A percentile compares a stretch with the other conserved stretches of the same genome.
Conservation (phyloP, 1,140 invertebrate genomes). For the Drosophila pseudoobscura region DNA sequence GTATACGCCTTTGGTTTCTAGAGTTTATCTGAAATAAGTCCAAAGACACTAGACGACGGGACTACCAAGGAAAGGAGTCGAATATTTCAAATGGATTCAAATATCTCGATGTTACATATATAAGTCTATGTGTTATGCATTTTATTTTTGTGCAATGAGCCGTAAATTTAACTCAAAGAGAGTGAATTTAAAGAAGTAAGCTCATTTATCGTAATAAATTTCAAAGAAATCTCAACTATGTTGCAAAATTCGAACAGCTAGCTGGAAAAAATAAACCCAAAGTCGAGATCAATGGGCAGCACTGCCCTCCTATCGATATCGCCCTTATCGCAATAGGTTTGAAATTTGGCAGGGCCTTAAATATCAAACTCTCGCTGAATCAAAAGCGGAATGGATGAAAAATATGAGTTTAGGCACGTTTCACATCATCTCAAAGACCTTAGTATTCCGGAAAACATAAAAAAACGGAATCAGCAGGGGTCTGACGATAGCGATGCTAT, state of each 20-base stretch:
- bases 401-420: too few relatives aligned
- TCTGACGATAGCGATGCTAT: neutral
- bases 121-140: constrained; percentile 58
- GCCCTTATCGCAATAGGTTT: too few relatives aligned
- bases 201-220: constrained; percentile 48
- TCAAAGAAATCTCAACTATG: constrained; percentile 11
- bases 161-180: constrained; percentile 46
- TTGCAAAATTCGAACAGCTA: too few relatives aligned
- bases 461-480: too few relatives aligned
- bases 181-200: constrained; percentile 34
- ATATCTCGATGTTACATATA: constrained; percentile 49
- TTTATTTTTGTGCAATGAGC: constrained; percentile 44
- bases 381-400: too few relatives aligned
- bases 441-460: too few relatives aligned
- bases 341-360: too few relatives aligned
- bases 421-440: too few relatives aligned
- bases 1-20: constrained; percentile 46
- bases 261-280: neutral
- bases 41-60: neutral
- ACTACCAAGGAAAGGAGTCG: neutral
- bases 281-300: neutral
- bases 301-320: too few relatives aligned
- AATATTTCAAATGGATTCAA: constrained; percentile 43
- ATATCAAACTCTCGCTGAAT: too few relatives aligned
- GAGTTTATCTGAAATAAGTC: constrained; percentile 23